Percentiles rank a stretch among this genome's conserved stretches.
Conservation (phyloP, 2,113 vertebrate species). For the zebrafish (Danio rerio) region DNA sequence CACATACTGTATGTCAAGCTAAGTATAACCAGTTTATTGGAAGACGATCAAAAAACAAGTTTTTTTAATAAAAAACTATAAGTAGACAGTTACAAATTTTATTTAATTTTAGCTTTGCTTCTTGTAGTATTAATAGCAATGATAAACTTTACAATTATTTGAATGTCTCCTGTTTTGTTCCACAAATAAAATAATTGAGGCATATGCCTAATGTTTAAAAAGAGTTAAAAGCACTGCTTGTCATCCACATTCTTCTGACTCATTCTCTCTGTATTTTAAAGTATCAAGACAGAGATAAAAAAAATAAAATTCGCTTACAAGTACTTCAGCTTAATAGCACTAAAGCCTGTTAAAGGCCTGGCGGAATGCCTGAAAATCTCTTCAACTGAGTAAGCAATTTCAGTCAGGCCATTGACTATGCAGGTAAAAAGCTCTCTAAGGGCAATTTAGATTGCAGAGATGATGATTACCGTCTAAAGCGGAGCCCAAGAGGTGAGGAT, state of each 20-base stretch:
- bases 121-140: too few species aligned
- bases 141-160: too few species aligned
- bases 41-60: too few species aligned
- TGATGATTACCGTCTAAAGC: not conserved
- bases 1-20: too few species aligned
- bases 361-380: not conserved
- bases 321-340: constrained; percentile 46
- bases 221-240: not conserved
- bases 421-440: constrained; percentile 15
- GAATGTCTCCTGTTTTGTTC: not conserved
- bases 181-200: not conserved
- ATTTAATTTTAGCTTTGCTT: too few species aligned
- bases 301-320: not conserved
- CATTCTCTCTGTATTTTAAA: not conserved
- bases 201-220: not conserved
- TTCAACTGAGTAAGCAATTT: constrained; percentile 24
- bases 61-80: too few species aligned
- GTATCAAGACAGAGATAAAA: constrained; percentile 9
- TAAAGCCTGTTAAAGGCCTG: constrained; percentile 45
- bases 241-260: not conserved
- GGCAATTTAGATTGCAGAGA: constrained; percentile 15
- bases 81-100: too few species aligned
- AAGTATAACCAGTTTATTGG: too few species aligned
- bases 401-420: constrained; percentile 7
- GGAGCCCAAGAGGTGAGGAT: not conserved